These are phyloP conservation scores for Drosophila villosipedis DNA, from an alignment of 2,888 invertebrate genomes.

Conservation along the genomic window DNA sequence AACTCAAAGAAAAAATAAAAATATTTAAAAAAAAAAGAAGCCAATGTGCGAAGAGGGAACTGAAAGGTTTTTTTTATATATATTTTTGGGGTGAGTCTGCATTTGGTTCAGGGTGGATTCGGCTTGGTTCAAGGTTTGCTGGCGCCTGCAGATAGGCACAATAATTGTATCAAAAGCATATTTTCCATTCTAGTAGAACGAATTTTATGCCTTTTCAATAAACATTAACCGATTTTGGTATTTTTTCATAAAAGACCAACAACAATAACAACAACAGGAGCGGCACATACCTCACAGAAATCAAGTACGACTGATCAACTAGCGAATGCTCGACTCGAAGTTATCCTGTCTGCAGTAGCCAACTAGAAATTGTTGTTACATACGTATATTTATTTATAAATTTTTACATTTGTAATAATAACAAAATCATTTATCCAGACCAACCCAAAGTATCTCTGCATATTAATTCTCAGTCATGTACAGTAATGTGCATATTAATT, in stretches of 20 bases:
- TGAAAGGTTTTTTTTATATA: constrained; percentile 19
- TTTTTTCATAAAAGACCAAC: constrained; percentile 77
- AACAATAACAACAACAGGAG: constrained; percentile 32
- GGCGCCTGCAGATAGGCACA: constrained; percentile 78
- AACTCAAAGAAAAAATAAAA: constrained; percentile 58
- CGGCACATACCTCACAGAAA: constrained; percentile 26
- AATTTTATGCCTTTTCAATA: constrained; percentile 86
- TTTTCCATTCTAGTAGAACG: constrained; percentile 86
- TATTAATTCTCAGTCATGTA: accelerated
- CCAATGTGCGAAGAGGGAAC: constrained; percentile 44
- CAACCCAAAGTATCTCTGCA: background rate
- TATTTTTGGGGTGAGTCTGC: constrained; percentile 36
- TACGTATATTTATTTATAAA: background rate
- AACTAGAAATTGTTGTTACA: background rate
- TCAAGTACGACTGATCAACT: constrained; percentile 34
- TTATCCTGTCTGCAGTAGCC: constrained; percentile 5
- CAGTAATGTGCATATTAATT: accelerated
- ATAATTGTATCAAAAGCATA: constrained; percentile 86
- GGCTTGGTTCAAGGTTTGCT: constrained; percentile 47
- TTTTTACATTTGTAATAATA: background rate
- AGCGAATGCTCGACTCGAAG: background rate
- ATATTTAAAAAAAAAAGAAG: constrained; percentile 42
- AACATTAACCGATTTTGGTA: constrained; percentile 86
- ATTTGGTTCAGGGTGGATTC: constrained; percentile 53
- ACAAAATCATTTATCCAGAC: background rate